phyloP scores from a whole-genome alignment of 2,797 vertebrate genomes.

The Rhynchotus rufescens region DNA sequence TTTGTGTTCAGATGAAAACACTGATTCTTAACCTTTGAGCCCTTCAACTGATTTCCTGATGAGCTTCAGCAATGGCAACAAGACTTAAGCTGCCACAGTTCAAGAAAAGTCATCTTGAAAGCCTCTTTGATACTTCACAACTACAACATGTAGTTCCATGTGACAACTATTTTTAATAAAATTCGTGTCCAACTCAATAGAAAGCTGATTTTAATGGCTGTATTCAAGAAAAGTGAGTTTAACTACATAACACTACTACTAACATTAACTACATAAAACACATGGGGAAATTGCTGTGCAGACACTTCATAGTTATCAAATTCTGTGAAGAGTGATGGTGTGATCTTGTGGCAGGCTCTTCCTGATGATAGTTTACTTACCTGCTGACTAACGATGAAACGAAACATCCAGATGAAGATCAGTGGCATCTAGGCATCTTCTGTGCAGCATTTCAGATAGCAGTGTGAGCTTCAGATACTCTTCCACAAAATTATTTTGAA shows the following conservation, averaged over 20 bases:
- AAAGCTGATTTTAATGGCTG: background rate
- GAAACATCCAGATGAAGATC: background rate
- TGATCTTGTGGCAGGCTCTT: background rate
- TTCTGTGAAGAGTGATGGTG: background rate
- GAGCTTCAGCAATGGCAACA: background rate
- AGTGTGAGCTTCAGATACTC: background rate
- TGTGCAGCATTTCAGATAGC: background rate
- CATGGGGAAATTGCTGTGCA: background rate
- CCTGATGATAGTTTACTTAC: background rate
- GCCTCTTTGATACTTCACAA: conserved; percentile 38
- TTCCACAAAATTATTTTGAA: rapidly evolving
- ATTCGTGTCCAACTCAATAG: background rate
- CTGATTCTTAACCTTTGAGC: conserved; percentile 40
- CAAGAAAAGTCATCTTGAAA: conserved; percentile 42
- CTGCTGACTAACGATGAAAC: background rate
- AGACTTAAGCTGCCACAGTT: conserved; percentile 38
- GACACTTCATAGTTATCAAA: background rate
- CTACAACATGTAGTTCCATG: background rate
- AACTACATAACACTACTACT: background rate
- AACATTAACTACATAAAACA: background rate
- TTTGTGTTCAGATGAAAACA: conserved; percentile 22
- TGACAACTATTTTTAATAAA: conserved; percentile 11
- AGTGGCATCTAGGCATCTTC: background rate
- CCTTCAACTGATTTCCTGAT: conserved; percentile 18
- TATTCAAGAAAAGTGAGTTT: background rate